Conservation (phyloP, 2,797 vertebrate genomes). For the Fratercula arctica region DNA sequence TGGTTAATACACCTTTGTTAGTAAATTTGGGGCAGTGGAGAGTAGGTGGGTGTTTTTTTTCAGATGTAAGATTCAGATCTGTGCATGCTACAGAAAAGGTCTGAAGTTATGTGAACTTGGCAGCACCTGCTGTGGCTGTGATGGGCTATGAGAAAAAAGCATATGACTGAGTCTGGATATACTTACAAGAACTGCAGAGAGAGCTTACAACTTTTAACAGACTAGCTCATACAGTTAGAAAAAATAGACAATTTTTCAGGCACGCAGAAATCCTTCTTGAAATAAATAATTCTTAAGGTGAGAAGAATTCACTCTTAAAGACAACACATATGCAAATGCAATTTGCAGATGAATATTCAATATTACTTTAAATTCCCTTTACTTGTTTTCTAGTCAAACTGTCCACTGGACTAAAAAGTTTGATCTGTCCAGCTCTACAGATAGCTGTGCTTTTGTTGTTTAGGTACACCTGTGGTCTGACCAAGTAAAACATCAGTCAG, state of each 20-base stretch:
- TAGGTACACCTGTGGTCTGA: neutral
- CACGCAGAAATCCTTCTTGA: neutral
- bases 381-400: neutral
- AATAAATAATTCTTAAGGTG: neutral
- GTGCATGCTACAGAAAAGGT: neutral
- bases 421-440: neutral
- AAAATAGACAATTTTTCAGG: neutral
- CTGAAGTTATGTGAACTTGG: neutral
- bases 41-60: neutral
- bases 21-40: neutral
- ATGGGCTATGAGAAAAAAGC: neutral
- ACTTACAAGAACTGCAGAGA: neutral
- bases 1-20: neutral
- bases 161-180: neutral
- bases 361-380: neutral
- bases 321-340: neutral
- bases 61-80: neutral
- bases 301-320: neutral
- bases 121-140: neutral
- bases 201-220: neutral
- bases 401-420: neutral
- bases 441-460: neutral
- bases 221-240: neutral
- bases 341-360: neutral
- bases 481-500: neutral